phyloP scores from a whole-genome alignment of 2,888 invertebrate genomes.

The Chloroclystis v-ata region DNA sequence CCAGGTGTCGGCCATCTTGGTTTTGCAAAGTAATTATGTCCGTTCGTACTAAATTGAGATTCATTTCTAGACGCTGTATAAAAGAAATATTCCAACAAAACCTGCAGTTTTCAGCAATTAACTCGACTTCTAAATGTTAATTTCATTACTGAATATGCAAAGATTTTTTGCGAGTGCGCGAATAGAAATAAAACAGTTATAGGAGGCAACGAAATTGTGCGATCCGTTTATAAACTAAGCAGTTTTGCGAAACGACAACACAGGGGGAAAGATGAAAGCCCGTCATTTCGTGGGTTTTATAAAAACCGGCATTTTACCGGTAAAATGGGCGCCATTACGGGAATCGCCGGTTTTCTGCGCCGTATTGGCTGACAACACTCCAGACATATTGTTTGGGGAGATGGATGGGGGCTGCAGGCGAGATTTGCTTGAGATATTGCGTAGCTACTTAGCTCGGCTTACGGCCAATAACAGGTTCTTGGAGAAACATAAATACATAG shows the following conservation, averaged over 20 bases:
- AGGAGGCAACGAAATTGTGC: background rate
- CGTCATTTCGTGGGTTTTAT: conserved; percentile 18
- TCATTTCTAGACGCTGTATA: conserved; percentile 25
- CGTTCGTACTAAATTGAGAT: conserved; percentile 28
- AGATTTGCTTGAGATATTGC: background rate
- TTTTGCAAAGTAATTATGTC: conserved; percentile 27
- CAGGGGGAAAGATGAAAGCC: conserved; percentile 12
- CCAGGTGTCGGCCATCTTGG: conserved; percentile 23
- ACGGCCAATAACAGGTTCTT: background rate
- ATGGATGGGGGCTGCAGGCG: conserved; percentile 4
- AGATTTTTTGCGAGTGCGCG: background rate
- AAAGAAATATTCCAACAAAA: conserved; percentile 16
- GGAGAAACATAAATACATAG: too few relatives aligned
- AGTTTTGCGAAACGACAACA: conserved; percentile 1
- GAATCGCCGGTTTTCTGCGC: conserved; percentile 23
- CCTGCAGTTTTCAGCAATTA: conserved; percentile 11
- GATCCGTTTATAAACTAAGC: background rate
- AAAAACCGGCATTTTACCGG: conserved; percentile 23
- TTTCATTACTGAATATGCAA: conserved; percentile 8
- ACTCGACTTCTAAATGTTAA: conserved; percentile 13
- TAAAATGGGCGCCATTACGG: conserved; percentile 21
- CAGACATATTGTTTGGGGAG: conserved; percentile 3
- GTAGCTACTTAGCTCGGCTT: background rate
- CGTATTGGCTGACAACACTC: conserved; percentile 8
- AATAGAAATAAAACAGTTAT: conserved; percentile 3